A percentile compares a stretch with the other conserved stretches of the same genome.
Conservation (phyloP, 1,140 invertebrate species). For the Doryteuthis pealeii region DNA sequence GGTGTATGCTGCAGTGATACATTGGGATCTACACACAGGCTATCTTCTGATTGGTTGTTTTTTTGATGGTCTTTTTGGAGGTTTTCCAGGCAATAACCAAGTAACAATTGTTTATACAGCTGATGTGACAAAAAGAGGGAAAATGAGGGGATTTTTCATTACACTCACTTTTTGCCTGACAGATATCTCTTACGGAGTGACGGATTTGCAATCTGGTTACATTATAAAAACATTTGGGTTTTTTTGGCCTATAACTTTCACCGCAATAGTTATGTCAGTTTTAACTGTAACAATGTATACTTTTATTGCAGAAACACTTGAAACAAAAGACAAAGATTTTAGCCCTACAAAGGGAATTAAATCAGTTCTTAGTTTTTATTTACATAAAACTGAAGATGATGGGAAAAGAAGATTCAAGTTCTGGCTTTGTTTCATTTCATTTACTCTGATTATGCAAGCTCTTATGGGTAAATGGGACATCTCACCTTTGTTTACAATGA, state of each 20-base stretch:
- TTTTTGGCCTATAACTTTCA: slow-evolving; percentile 1
- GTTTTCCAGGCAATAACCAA: neutral
- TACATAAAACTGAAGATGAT: neutral
- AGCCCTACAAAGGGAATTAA: neutral
- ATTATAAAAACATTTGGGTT: neutral
- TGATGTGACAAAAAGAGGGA: slow-evolving; percentile 4
- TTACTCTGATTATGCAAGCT: slow-evolving; percentile 2
- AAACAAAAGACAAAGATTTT: neutral
- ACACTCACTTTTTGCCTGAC: neutral
- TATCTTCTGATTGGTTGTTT: slow-evolving; percentile 9
- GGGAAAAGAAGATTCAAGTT: slow-evolving; percentile 16
- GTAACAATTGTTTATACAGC: slow-evolving; percentile 2
- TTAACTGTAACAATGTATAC: neutral
- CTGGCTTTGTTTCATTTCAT: slow-evolving; percentile 12
- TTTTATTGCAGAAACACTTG: neutral
- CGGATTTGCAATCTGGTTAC: neutral
- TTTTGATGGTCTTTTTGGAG: slow-evolving; percentile 10
- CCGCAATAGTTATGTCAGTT: neutral
- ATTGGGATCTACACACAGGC: neutral
- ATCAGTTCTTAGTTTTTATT: neutral
- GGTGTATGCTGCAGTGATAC: neutral
- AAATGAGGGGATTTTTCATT: neutral
- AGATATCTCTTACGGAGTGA: neutral
- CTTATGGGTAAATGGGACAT: slow-evolving; percentile 7
- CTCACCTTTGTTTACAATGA: slow-evolving; percentile 18